These are phyloP conservation scores for Diprion similis DNA, from an alignment of 1,140 invertebrate species.

Conservation along the genomic window DNA sequence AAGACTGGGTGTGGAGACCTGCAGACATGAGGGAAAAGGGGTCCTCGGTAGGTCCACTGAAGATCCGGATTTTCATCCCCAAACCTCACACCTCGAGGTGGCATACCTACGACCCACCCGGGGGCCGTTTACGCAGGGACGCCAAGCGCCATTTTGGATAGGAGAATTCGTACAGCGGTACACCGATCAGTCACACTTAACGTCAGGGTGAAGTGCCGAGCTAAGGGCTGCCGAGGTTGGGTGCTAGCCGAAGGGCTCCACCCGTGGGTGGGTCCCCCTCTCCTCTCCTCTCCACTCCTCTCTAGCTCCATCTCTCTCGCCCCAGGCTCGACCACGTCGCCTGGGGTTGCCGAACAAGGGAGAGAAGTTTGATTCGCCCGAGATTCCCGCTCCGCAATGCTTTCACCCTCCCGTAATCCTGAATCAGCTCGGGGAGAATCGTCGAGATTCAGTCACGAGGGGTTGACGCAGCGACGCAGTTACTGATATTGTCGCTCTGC, in stretches of 20 bases:
- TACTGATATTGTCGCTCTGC: background rate
- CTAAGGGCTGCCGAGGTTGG: constrained; percentile 49
- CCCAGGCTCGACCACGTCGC: background rate
- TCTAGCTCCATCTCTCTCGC: background rate
- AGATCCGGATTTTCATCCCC: too few species aligned
- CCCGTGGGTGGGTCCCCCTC: background rate
- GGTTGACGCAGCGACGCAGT: too few species aligned
- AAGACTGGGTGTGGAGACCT: too few species aligned
- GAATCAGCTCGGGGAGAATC: too few species aligned
- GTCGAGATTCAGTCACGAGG: too few species aligned
- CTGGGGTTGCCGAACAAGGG: background rate
- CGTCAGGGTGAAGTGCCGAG: constrained; percentile 44
- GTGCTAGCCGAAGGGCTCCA: constrained; percentile 27
- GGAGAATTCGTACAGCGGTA: constrained; percentile 15
- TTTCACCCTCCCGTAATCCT: too few species aligned
- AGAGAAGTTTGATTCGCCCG: background rate
- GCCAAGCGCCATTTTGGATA: constrained; percentile 43
- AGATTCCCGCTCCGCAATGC: background rate
- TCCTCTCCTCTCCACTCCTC: background rate
- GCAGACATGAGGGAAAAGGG: too few species aligned
- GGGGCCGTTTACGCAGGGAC: too few species aligned
- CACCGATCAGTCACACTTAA: constrained; percentile 51
- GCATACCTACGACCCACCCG: too few species aligned
- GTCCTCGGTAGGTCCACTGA: too few species aligned
- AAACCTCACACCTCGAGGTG: too few species aligned